phyloP scores from a whole-genome alignment of 1,140 invertebrate genomes.

The Pachypsylla venusta region DNA sequence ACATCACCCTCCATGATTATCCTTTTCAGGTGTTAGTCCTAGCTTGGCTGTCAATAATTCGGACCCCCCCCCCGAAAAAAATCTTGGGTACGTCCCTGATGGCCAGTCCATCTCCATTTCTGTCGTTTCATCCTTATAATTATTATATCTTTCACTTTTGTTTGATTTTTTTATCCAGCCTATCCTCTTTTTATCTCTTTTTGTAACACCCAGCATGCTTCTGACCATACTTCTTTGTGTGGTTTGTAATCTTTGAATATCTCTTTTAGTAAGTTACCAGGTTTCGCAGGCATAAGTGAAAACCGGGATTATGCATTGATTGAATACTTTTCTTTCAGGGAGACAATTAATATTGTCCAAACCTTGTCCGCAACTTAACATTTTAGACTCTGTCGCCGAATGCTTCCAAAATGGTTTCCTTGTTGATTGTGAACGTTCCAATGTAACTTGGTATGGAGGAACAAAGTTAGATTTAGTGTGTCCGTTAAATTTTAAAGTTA shows the following conservation, averaged over 20 bases:
- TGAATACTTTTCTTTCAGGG: not conserved
- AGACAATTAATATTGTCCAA: not conserved
- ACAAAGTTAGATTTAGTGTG: not conserved
- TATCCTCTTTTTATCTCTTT: not conserved
- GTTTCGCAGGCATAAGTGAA: not conserved
- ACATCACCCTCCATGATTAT: not conserved
- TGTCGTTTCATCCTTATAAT: not conserved
- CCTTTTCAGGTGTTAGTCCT: not conserved
- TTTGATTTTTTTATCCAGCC: not conserved
- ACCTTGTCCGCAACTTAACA: slow-evolving; percentile 1
- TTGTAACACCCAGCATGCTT: not conserved
- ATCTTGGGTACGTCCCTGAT: not conserved
- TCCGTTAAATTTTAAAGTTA: not conserved
- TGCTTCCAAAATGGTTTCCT: not conserved
- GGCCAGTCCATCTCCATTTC: not conserved
- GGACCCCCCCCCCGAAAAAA: not conserved
- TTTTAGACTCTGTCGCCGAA: not conserved
- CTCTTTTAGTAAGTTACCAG: not conserved
- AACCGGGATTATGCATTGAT: not conserved
- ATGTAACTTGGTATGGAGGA: not conserved
- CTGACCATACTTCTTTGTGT: not conserved
- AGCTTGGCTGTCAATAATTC: not conserved
- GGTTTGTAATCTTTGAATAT: not conserved
- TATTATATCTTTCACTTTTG: too few relatives aligned
- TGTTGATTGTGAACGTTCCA: not conserved